Evolutionary conservation across 2,113 vertebrate genomes (phyloP).

Genomic region (Zapus hudsonius): DNA sequence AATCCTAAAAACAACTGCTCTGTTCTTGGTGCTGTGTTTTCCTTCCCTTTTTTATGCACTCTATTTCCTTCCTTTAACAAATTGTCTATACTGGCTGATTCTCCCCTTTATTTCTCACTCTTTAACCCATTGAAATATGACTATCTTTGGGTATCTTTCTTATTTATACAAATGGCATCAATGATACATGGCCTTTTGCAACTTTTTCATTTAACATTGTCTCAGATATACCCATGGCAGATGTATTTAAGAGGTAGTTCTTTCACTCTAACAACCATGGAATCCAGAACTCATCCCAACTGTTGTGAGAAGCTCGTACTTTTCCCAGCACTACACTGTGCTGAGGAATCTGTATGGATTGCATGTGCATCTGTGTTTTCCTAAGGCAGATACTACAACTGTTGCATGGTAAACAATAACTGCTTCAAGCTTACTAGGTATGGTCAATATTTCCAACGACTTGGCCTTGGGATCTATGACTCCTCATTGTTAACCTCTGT

Average conservation of each 20-base stretch:
- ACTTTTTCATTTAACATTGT: background rate
- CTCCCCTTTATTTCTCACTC: background rate
- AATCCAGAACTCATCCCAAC: background rate
- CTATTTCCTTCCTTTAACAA: background rate
- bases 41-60: too few relatives aligned
- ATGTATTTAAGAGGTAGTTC: background rate
- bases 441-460: background rate
- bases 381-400: background rate
- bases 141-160: background rate
- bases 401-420: background rate
- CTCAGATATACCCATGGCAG: background rate
- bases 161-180: background rate
- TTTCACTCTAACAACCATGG: too few relatives aligned
- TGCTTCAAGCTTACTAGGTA: background rate
- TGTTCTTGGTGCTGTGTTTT: background rate
- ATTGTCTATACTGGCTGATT: background rate
- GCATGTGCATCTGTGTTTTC: background rate
- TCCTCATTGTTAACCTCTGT: conserved; percentile 17
- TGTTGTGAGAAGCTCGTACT: background rate
- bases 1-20: background rate
- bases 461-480: conserved; percentile 27
- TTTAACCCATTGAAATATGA: background rate
- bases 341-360: background rate
- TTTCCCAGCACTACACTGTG: background rate
- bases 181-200: background rate